Evolutionary conservation across 2,888 invertebrate genomes (phyloP).

Genomic region (Pomacea canaliculata): DNA sequence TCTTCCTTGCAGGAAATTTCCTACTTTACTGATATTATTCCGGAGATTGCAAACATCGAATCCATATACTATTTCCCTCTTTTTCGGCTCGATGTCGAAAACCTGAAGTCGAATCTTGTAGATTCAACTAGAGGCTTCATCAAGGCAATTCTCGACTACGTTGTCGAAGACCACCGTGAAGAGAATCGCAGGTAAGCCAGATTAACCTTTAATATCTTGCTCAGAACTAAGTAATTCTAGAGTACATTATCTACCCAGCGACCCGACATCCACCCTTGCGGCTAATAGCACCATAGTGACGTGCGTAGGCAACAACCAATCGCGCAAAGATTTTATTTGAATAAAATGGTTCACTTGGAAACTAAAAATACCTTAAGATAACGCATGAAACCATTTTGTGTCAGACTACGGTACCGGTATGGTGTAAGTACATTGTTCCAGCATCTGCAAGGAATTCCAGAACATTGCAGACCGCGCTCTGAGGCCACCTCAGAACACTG

Average conservation of each 20-base stretch:
- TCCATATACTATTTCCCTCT: slow-evolving; percentile 67
- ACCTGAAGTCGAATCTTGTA: slow-evolving; percentile 67
- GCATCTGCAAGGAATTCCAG: slow-evolving; percentile 77
- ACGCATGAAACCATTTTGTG: no score
- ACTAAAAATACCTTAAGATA: no score
- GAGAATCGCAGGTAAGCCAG: slow-evolving; percentile 61
- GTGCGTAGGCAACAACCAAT: no score
- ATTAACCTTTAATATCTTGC: background rate
- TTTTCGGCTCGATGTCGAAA: slow-evolving; percentile 68
- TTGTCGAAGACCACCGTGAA: slow-evolving; percentile 65
- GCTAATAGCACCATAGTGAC: no score
- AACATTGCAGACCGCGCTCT: slow-evolving; percentile 78
- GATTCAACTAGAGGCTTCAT: slow-evolving; percentile 63
- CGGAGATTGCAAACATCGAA: slow-evolving; percentile 64
- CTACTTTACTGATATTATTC: slow-evolving; percentile 59
- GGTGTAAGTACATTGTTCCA: slow-evolving; percentile 41
- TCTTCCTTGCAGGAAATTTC: slow-evolving; percentile 62
- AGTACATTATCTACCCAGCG: background rate
- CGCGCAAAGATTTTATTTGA: no score
- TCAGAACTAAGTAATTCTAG: background rate
- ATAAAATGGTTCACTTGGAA: no score
- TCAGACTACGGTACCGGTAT: background rate
- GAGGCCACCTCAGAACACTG: slow-evolving; percentile 82
- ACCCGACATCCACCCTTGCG: background rate
- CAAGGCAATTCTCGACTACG: slow-evolving; percentile 61